A percentile compares a stretch with the other conserved stretches of the same genome.
These are phyloP conservation scores for Armadillidium nasatum DNA, from an alignment of 1,140 invertebrate genomes.

Conservation along the genomic window DNA sequence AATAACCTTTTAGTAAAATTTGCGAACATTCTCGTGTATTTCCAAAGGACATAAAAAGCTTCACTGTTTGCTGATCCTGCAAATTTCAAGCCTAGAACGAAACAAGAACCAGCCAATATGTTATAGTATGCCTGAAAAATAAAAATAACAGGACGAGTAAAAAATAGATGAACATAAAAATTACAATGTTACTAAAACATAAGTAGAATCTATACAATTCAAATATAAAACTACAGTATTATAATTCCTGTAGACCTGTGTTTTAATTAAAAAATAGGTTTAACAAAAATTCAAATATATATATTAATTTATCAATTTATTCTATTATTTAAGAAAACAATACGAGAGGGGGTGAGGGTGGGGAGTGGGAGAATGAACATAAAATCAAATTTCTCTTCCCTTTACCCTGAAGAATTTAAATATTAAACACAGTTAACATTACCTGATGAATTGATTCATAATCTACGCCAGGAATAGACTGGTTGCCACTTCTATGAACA, in stretches of 20 bases:
- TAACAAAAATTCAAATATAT: no score
- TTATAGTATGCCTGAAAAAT: constrained; percentile 90
- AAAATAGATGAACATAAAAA: neutral
- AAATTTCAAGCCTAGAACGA: constrained; percentile 88
- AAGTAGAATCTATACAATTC: constrained; percentile 26
- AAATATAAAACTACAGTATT: constrained; percentile 20
- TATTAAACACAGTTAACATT: constrained; percentile 6
- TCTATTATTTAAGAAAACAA: no score
- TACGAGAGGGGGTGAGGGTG: no score
- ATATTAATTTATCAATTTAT: no score
- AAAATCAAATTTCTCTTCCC: no score
- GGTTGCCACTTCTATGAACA: constrained; percentile 46
- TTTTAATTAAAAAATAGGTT: no score
- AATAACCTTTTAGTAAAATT: constrained; percentile 51
- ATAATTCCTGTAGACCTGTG: no score
- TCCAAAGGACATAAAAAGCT: constrained; percentile 69
- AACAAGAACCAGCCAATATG: constrained; percentile 87
- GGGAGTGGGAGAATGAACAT: no score
- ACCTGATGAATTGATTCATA: constrained; percentile 73
- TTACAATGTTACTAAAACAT: neutral
- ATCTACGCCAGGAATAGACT: constrained; percentile 63
- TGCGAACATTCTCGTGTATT: constrained; percentile 64
- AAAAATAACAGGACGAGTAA: constrained; percentile 46
- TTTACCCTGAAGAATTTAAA: no score
- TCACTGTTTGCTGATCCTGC: constrained; percentile 81